These are phyloP conservation scores for Trypoxylon attenuatum DNA, from an alignment of 2,888 invertebrate genomes.

Conservation along the genomic window DNA sequence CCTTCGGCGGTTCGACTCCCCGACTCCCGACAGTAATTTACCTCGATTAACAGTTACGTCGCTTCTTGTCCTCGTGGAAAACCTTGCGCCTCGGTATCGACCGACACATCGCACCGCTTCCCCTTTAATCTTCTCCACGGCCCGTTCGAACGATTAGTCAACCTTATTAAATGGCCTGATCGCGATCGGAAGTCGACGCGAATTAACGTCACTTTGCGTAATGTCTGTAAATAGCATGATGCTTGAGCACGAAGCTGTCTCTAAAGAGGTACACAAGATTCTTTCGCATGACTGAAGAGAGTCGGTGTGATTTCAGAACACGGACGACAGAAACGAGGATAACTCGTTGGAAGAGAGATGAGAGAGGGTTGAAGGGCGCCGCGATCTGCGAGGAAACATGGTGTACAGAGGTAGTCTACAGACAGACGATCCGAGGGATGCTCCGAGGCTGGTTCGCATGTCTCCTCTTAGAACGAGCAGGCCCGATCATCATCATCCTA, in stretches of 20 bases:
- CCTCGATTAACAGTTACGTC: slow-evolving; percentile 43
- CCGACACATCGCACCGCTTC: no score
- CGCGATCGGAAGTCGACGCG: no score
- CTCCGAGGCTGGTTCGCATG: slow-evolving; percentile 66
- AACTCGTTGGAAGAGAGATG: slow-evolving; percentile 5
- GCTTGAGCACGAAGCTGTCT: no score
- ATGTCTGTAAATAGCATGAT: no score
- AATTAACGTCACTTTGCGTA: no score
- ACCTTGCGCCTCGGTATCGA: not conserved
- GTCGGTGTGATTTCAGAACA: not conserved
- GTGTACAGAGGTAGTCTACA: slow-evolving; percentile 68
- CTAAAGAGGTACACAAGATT: no score
- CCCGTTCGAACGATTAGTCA: no score
- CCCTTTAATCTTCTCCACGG: no score
- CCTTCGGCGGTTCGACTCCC: slow-evolving; percentile 25
- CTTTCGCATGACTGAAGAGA: not conserved
- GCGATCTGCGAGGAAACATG: slow-evolving; percentile 50
- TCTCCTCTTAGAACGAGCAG: slow-evolving; percentile 63
- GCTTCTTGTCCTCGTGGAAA: slow-evolving; percentile 2
- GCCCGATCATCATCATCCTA: slow-evolving; percentile 25
- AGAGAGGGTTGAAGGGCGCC: not conserved
- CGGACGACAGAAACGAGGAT: slow-evolving; percentile 6
- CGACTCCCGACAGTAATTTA: slow-evolving; percentile 31
- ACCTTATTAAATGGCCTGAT: no score
- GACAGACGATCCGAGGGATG: slow-evolving; percentile 67